These are phyloP conservation scores for Papilio xuthus DNA, from an alignment of 1,140 invertebrate species.

Conservation along the genomic window DNA sequence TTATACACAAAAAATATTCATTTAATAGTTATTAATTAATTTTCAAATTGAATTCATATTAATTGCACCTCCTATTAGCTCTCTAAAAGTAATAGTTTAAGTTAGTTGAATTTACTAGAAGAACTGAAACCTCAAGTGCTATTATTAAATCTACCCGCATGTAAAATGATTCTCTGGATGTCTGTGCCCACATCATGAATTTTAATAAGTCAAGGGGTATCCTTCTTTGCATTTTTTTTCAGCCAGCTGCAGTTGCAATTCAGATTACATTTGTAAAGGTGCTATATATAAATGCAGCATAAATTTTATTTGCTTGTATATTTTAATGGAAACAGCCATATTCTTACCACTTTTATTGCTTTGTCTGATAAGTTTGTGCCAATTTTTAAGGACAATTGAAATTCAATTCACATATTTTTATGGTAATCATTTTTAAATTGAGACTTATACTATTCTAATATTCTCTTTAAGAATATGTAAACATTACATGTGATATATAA, in stretches of 20 bases:
- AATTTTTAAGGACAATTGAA: too few species aligned
- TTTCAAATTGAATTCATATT: too few species aligned
- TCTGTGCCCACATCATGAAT: not conserved
- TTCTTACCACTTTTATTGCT: not conserved
- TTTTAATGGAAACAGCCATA: not conserved
- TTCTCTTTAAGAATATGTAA: too few species aligned
- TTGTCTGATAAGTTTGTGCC: too few species aligned
- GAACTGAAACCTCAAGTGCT: not conserved
- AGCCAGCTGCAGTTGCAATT: slow-evolving; percentile 2
- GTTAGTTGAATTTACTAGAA: slow-evolving; percentile 11
- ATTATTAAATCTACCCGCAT: not conserved
- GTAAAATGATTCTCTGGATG: not conserved
- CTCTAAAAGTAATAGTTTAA: not conserved
- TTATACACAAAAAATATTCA: too few species aligned
- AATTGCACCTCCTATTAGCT: not conserved
- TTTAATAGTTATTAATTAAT: too few species aligned
- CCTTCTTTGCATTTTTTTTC: not conserved
- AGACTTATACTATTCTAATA: too few species aligned
- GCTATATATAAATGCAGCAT: not conserved
- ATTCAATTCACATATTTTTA: too few species aligned
- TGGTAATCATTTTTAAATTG: too few species aligned
- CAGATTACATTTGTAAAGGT: not conserved
- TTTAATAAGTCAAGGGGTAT: not conserved
- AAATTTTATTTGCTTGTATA: not conserved
- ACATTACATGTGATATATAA: too few species aligned